Conservation (phyloP, 2,888 invertebrate species). For the Amaurobius ferox region DNA sequence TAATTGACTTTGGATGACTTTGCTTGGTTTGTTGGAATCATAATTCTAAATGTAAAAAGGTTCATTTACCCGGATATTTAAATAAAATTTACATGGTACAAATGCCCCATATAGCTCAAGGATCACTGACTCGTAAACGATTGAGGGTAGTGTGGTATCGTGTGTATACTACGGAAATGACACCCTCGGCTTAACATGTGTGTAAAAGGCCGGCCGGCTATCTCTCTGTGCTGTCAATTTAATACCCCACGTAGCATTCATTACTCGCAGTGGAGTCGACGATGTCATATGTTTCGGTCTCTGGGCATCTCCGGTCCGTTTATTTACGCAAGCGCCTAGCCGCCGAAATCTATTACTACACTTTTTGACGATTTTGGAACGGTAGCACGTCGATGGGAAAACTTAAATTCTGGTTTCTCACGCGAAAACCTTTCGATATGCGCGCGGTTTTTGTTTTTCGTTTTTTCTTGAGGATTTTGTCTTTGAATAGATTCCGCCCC, state of each 20-base stretch:
- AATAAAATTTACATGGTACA: not conserved
- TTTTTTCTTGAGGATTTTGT: slow-evolving; percentile 4
- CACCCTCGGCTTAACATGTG: slow-evolving; percentile 17
- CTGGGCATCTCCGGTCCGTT: slow-evolving; percentile 36
- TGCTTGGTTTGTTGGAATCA: no score
- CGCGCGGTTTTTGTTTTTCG: slow-evolving; percentile 6
- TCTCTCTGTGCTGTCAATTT: slow-evolving; percentile 6
- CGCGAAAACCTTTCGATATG: slow-evolving; percentile 31
- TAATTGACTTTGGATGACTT: no score
- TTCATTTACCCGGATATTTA: not conserved
- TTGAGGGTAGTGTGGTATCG: slow-evolving; percentile 14
- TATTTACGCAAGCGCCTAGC: slow-evolving; percentile 48
- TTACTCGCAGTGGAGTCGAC: slow-evolving; percentile 24
- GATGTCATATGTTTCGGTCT: slow-evolving; percentile 49
- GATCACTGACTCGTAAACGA: slow-evolving; percentile 24
- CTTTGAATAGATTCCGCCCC: not conserved
- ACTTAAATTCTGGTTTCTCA: slow-evolving; percentile 44
- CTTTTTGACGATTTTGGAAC: slow-evolving; percentile 29
- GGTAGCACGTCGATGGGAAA: slow-evolving; percentile 41
- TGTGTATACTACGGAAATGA: slow-evolving; percentile 24
- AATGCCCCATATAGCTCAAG: not conserved
- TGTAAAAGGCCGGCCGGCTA: not conserved
- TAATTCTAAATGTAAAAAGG: no score
- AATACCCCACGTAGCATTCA: slow-evolving; percentile 36
- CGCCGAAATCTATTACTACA: slow-evolving; percentile 30